These are phyloP conservation scores for Acanthococcus lagerstroemiae DNA, from an alignment of 2,888 invertebrate species.

Conservation along the genomic window DNA sequence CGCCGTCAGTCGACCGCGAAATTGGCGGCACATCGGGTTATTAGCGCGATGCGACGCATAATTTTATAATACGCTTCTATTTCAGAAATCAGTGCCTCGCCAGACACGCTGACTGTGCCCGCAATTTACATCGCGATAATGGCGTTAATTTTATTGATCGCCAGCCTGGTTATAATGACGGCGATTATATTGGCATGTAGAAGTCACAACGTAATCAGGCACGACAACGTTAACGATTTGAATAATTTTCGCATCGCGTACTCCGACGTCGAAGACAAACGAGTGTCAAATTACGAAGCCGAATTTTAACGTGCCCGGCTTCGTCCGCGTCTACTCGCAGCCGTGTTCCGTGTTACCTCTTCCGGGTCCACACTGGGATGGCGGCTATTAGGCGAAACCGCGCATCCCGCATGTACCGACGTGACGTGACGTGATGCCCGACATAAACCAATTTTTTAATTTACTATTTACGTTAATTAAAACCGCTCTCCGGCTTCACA, in stretches of 20 bases:
- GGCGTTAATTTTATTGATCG: constrained; percentile 6
- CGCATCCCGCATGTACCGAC: too few relatives aligned
- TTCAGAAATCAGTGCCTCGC: constrained; percentile 16
- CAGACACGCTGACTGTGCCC: constrained; percentile 12
- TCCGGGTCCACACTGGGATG: too few relatives aligned
- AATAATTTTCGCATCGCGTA: constrained; percentile 23
- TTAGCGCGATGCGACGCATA: too few relatives aligned
- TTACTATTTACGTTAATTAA: too few relatives aligned
- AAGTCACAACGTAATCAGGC: background rate
- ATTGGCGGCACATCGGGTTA: too few relatives aligned
- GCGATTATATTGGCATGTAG: constrained; percentile 19
- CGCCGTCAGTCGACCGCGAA: too few relatives aligned
- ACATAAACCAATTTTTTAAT: too few relatives aligned
- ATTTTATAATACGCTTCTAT: too few relatives aligned
- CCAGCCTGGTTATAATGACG: constrained; percentile 6
- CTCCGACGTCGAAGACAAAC: constrained; percentile 14
- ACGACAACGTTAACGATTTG: constrained; percentile 20
- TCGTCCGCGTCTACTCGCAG: background rate
- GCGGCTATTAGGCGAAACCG: too few relatives aligned
- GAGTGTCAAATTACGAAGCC: constrained; percentile 40
- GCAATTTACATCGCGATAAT: constrained; percentile 15
- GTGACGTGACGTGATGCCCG: too few relatives aligned
- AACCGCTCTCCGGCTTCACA: too few relatives aligned
- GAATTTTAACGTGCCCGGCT: constrained; percentile 39
- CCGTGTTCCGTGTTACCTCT: too few relatives aligned